These are phyloP conservation scores for Acomys russatus DNA, from an alignment of 2,797 vertebrate species.

Conservation along the genomic window DNA sequence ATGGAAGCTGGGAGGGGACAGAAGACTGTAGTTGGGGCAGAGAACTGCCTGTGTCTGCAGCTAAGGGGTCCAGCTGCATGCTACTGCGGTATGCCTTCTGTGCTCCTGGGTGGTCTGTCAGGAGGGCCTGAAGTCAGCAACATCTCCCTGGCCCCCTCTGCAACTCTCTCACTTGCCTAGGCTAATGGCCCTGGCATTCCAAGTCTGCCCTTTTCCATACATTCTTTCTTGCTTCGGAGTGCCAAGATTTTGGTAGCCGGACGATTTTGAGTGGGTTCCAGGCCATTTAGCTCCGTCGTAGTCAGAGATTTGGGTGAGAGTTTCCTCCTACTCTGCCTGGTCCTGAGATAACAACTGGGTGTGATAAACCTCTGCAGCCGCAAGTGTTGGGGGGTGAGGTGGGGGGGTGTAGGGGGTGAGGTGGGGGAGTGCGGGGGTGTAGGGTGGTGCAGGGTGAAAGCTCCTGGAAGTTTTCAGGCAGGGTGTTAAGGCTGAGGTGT, in stretches of 20 bases:
- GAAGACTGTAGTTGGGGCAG: background rate
- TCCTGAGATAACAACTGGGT: slow-evolving; percentile 66
- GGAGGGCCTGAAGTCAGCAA: background rate
- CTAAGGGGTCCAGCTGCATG: background rate
- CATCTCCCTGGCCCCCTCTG: background rate
- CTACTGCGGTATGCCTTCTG: background rate
- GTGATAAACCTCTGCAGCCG: background rate
- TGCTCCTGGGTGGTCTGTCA: slow-evolving; percentile 62
- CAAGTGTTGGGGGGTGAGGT: background rate
- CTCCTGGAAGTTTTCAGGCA: background rate
- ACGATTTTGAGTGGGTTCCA: slow-evolving; percentile 68
- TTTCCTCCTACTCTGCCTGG: slow-evolving; percentile 57
- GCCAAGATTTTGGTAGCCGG: slow-evolving; percentile 71
- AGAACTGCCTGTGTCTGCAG: background rate
- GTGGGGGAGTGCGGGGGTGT: background rate
- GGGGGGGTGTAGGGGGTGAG: background rate
- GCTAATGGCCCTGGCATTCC: background rate
- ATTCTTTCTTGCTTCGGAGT: slow-evolving; percentile 59
- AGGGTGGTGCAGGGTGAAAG: background rate
- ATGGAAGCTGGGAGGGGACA: background rate
- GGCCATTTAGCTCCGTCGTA: slow-evolving; percentile 67
- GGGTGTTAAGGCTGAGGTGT: background rate
- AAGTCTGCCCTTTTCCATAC: slow-evolving; percentile 77
- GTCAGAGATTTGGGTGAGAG: slow-evolving; percentile 79
- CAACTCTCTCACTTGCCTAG: background rate